These are phyloP conservation scores for Aphelocoma californica DNA, from an alignment of 2,797 vertebrate genomes.

Conservation along the genomic window DNA sequence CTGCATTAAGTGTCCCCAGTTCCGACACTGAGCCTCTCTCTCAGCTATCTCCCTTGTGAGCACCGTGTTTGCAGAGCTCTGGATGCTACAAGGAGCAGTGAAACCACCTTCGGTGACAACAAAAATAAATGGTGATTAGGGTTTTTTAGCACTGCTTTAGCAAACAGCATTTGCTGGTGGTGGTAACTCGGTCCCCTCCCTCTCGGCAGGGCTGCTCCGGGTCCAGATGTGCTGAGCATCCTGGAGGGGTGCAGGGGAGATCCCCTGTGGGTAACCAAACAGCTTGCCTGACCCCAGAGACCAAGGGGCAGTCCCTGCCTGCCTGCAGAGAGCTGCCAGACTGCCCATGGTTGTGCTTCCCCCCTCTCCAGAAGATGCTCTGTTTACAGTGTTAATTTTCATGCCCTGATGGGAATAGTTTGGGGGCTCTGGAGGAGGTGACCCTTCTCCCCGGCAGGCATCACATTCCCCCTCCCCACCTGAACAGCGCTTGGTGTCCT, in stretches of 20 bases:
- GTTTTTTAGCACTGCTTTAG: background rate
- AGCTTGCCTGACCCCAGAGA: background rate
- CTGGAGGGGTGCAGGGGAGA: background rate
- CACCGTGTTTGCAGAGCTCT: background rate
- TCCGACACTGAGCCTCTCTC: background rate
- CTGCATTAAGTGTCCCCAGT: background rate
- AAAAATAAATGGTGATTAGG: background rate
- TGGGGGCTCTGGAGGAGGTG: background rate
- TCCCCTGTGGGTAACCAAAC: background rate
- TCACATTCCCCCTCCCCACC: background rate
- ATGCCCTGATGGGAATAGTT: fast-evolving
- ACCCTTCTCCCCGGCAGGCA: background rate
- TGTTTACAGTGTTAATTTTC: background rate
- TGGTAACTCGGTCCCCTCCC: fast-evolving
- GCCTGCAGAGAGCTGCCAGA: background rate
- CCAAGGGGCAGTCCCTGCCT: background rate
- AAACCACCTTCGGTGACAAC: background rate
- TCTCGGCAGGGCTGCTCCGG: background rate
- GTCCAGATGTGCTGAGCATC: background rate
- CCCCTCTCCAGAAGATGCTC: background rate
- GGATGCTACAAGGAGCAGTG: fast-evolving
- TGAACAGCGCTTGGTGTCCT: fast-evolving
- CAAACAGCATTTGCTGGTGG: background rate
- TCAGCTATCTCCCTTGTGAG: background rate
- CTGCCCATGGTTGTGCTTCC: background rate